phyloP scores from a whole-genome alignment of 2,797 vertebrate species.

The Sebastes alutus region DNA sequence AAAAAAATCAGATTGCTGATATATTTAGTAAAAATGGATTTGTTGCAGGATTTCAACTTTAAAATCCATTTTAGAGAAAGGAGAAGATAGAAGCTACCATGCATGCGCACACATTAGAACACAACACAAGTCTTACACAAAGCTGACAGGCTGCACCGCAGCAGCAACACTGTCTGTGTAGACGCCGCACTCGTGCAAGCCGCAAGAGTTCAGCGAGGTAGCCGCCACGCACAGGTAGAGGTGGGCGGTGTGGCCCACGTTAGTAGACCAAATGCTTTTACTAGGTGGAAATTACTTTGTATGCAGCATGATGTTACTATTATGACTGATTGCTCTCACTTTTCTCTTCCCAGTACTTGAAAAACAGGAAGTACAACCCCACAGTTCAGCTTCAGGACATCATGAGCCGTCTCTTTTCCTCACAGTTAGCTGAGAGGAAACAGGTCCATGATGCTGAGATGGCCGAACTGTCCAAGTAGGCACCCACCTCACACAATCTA shows the following conservation, averaged over 20 bases:
- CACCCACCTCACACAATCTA: not conserved
- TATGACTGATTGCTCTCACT: not conserved
- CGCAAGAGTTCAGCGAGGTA: not conserved
- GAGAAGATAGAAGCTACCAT: too few relatives aligned
- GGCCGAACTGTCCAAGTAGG: constrained; percentile 92
- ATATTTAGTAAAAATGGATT: too few relatives aligned
- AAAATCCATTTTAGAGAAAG: too few relatives aligned
- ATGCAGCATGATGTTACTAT: not conserved
- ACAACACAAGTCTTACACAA: too few relatives aligned
- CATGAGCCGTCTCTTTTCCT: constrained; percentile 83
- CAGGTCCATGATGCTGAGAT: constrained; percentile 87
- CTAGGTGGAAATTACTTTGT: not conserved
- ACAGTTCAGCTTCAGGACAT: constrained; percentile 87
- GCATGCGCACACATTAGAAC: too few relatives aligned
- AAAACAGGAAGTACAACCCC: constrained; percentile 87
- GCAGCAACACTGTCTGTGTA: too few relatives aligned
- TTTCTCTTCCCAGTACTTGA: constrained; percentile 84
- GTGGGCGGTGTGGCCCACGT: not conserved
- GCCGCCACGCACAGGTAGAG: not conserved
- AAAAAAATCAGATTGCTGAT: too few relatives aligned
- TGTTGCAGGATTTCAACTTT: too few relatives aligned
- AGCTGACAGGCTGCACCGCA: too few relatives aligned
- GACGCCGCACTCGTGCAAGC: too few relatives aligned
- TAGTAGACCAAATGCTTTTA: not conserved
- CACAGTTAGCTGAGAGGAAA: constrained; percentile 86